These are phyloP conservation scores for Eupeodes latifasciatus DNA, from an alignment of 2,888 invertebrate species.

Conservation along the genomic window DNA sequence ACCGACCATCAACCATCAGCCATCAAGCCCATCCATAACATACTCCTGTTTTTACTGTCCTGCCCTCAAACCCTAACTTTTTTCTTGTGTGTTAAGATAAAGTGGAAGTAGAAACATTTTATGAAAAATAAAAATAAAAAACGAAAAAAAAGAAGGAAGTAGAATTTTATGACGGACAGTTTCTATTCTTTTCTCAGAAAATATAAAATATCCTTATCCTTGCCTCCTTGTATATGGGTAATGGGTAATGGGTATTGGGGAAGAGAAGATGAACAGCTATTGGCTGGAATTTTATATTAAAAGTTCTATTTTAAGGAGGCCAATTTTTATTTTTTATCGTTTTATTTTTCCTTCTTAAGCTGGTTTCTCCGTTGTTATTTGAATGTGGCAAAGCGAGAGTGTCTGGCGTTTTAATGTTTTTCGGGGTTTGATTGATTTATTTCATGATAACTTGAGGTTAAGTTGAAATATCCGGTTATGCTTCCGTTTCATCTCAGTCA, in stretches of 20 bases:
- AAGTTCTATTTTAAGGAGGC: conserved; percentile 61
- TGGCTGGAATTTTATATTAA: conserved; percentile 49
- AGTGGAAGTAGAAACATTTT: conserved; percentile 8
- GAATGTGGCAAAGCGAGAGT: conserved; percentile 17
- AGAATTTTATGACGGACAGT: conserved; percentile 52
- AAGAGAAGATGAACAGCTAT: conserved; percentile 12
- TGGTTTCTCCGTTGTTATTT: conserved; percentile 6
- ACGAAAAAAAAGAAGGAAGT: neutral
- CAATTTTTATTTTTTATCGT: neutral
- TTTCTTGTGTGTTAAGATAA: neutral
- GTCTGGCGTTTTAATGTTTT: conserved; percentile 32
- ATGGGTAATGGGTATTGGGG: neutral
- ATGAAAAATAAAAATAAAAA: neutral
- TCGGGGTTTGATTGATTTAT: conserved; percentile 68
- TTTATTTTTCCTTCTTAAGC: neutral
- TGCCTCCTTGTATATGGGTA: neutral
- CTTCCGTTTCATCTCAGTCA: conserved; percentile 39
- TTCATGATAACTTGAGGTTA: conserved; percentile 59
- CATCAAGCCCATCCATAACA: conserved; percentile 40
- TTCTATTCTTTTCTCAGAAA: conserved; percentile 41
- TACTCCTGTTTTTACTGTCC: conserved; percentile 44
- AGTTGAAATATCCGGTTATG: conserved; percentile 57
- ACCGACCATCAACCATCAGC: neutral
- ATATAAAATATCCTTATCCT: conserved; percentile 23
- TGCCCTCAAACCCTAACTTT: neutral